These are phyloP conservation scores for Rhizoglyphus robini DNA, from an alignment of 1,140 invertebrate genomes.

Conservation along the genomic window DNA sequence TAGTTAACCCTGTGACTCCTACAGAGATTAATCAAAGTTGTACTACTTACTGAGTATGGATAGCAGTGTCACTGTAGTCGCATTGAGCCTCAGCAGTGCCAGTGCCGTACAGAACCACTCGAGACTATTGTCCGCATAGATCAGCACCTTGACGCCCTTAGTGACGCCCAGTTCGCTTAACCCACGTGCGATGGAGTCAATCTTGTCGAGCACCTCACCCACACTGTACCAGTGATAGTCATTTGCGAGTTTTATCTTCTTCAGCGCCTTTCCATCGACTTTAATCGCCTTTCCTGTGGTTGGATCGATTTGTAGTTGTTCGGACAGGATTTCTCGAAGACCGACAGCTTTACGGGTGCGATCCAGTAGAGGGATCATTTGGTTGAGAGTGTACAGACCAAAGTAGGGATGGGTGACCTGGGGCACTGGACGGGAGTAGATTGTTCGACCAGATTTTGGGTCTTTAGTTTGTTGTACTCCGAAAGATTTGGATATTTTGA, in stretches of 20 bases:
- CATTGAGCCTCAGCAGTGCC: slow-evolving; percentile 33
- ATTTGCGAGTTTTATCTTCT: slow-evolving; percentile 3
- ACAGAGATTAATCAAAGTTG: too few species aligned
- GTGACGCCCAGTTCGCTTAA: slow-evolving; percentile 47
- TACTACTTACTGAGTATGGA: slow-evolving; percentile 14
- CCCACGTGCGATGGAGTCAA: slow-evolving; percentile 61
- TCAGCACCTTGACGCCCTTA: slow-evolving; percentile 32
- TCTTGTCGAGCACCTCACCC: slow-evolving; percentile 56
- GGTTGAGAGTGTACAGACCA: slow-evolving; percentile 65
- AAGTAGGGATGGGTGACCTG: slow-evolving; percentile 68
- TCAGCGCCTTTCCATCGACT: slow-evolving; percentile 14
- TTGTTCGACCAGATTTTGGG: not conserved
- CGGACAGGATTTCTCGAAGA: slow-evolving; percentile 71
- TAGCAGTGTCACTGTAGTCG: slow-evolving; percentile 30
- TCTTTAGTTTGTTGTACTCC: not conserved
- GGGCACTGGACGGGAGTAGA: not conserved
- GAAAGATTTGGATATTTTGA: slow-evolving; percentile 19
- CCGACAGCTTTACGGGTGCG: slow-evolving; percentile 62
- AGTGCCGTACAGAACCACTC: slow-evolving; percentile 40
- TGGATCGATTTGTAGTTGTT: slow-evolving; percentile 85
- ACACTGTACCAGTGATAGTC: slow-evolving; percentile 76
- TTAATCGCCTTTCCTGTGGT: slow-evolving; percentile 37
- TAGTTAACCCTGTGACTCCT: not conserved
- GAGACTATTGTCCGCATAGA: slow-evolving; percentile 39
- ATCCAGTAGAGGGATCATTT: slow-evolving; percentile 45